Evolutionary conservation across 2,113 vertebrate species (phyloP).

Genomic region (Psephotus haematonotus): DNA sequence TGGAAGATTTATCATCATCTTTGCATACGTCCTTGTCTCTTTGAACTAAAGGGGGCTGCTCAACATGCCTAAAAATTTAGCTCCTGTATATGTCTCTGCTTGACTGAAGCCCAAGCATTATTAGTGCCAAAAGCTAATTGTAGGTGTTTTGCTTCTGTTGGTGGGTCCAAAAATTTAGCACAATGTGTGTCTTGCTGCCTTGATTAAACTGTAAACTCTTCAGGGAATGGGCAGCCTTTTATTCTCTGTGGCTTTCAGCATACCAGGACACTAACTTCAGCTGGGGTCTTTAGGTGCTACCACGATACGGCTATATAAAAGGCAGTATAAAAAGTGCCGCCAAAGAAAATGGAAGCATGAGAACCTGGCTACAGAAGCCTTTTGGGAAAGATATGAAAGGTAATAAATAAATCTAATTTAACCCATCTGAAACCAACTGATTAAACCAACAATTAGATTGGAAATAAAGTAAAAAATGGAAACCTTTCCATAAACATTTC

Average conservation of each 20-base stretch:
- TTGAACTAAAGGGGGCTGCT: conserved; percentile 27
- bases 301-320: neutral
- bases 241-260: rapidly evolving
- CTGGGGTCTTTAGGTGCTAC: neutral
- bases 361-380: neutral
- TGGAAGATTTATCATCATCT: conserved; percentile 68
- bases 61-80: neutral
- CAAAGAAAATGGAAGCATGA: neutral
- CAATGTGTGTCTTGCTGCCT: neutral
- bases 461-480: neutral
- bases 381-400: neutral
- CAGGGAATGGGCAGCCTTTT: neutral
- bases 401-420: conserved; percentile 4
- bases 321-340: neutral
- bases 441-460: neutral
- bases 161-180: neutral
- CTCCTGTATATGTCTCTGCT: neutral
- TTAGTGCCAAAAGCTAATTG: neutral
- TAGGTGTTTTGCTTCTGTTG: neutral
- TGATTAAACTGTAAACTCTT: neutral
- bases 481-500: neutral
- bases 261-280: neutral
- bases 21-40: neutral
- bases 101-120: rapidly evolving
- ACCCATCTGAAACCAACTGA: neutral